Percentiles rank a stretch among this genome's conserved stretches.
These are phyloP conservation scores for Seira musarum DNA, from an alignment of 2,888 invertebrate genomes.

Conservation along the genomic window DNA sequence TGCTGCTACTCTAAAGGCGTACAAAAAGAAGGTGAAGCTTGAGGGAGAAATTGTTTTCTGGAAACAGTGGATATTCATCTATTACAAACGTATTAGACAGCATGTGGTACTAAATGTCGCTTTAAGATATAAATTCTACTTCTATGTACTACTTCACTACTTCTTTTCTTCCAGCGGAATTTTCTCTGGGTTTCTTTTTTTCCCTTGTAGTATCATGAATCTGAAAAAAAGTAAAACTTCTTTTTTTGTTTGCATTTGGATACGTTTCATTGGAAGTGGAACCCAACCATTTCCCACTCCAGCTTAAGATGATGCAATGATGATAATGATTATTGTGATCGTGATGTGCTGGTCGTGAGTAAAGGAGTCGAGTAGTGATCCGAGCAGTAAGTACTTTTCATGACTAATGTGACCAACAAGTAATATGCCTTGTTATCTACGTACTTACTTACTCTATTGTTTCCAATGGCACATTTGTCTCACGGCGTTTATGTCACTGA, in stretches of 20 bases:
- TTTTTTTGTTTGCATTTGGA: background rate
- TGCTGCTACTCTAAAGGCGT: background rate
- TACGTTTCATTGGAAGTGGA: too few relatives aligned
- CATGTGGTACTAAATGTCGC: conserved; percentile 51
- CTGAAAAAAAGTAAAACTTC: background rate
- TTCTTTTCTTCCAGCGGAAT: background rate
- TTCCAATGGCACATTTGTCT: background rate
- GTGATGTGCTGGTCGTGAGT: too few relatives aligned
- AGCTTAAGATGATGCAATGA: too few relatives aligned
- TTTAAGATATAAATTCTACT: conserved; percentile 41
- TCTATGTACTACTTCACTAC: background rate
- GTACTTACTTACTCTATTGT: background rate
- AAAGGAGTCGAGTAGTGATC: background rate
- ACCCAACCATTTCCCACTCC: too few relatives aligned
- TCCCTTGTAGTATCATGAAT: conserved; percentile 4
- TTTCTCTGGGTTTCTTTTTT: background rate
- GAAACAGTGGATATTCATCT: conserved; percentile 44
- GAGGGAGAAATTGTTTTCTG: background rate
- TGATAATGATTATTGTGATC: too few relatives aligned
- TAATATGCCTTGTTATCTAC: conserved; percentile 26
- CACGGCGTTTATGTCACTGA: conserved; percentile 13
- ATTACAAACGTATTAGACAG: conserved; percentile 49
- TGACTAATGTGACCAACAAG: conserved; percentile 44
- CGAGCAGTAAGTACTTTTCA: conserved; percentile 22
- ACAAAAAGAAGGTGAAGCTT: conserved; percentile 12